Base-by-base conservation (phyloP, 1,140 invertebrate species). In the Globodera ellingtonae region DNA sequence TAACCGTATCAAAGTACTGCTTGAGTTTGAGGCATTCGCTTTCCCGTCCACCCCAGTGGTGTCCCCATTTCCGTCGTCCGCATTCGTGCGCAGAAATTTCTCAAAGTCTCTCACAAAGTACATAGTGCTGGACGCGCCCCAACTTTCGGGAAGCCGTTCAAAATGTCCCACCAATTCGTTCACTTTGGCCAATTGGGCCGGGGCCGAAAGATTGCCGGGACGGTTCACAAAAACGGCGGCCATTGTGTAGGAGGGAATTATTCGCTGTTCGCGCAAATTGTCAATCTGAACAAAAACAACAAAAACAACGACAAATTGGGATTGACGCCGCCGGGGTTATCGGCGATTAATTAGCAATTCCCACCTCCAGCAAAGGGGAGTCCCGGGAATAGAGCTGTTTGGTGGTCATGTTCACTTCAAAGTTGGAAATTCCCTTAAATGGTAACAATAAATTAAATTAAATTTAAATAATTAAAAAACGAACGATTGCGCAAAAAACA, bases 111-210 rank as follows among this genome's bases (percentile, higher is more conserved):
- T 62, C 44, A 89, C 48, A 79, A 82, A 87, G 72, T 89, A 71
- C 88, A 89, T 69, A 88, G 89, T 44, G 87, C 89, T 56, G 84
- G 83, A 81, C 83, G 89, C 69, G 70, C 80, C 18, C 86, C 86
- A 47, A 86, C 79, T 50, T 82, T 83, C 24, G 8, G 82, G 80
- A 0, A 87, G 9, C 13, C 9, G 13, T 18, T 88, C 87, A 78
- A 88, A 80, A 15, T 88, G 86, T 24, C 74, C 62, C 44, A 88
- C 86, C 9, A 88, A 78, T 47, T 79, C 71, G 71, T 89, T 83
- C 5, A 70, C 35, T 47, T 35, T 47, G 67, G 67, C 24, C 18
- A 88, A 48, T 50, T 77, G 69, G 6, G 69, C 70, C 24, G n/a
- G 83, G 80, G 81, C 88, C 76, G 35, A 81, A 80, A 88, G 71